Evolutionary conservation across 2,888 invertebrate genomes (phyloP), one percentile per base, ranked within the genome.

Genomic region (Bibio marci): DNA sequence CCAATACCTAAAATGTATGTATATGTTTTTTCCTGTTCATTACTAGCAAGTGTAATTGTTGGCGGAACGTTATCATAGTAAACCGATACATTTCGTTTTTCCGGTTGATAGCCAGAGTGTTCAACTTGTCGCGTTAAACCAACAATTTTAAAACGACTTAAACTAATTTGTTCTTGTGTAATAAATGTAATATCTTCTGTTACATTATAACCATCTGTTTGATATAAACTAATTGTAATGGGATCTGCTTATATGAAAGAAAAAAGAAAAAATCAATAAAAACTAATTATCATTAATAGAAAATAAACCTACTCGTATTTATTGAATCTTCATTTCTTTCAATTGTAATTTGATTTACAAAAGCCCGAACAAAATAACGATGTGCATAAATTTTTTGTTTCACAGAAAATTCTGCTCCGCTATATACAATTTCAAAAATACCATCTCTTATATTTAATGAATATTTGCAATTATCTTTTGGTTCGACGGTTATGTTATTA

Each of bases 321-420:
- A n/a, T n/a, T n/a, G n/a, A n/a, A n/a, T n/a, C n/a, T n/a, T n/a
- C n/a, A 25, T 28, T 19, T 3, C 39, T 6, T 3, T 59, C 58
- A 15, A 67, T 64, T 48, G 62, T 55, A 30, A 67, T 63, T 47
- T 67, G 67, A 47, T 67, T 67, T 2, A 67, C 55, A 39, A 67
- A 62, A 11, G 65, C 59, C 41, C 66, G 62, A 2, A 66, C 66
- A 39, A 66, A 67, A 44, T 55, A 66, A 42, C 59, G 56, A 45
- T 67, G 67, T 1, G 66, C 66, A 44, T 58, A 67, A n/a, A 66
- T 61, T 45, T 64, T 58, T 38, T 67, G 67, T 3, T 64, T 65
- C 1, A 67, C 65, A 1, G 64, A 53, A 2, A 66, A 67, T 35
- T 63, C 51, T 12, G 66, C 65, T 46, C 66, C 57, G 35, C 66